phyloP scores from a whole-genome alignment of 2,888 invertebrate species.

The Dolichopus griseipennis region DNA sequence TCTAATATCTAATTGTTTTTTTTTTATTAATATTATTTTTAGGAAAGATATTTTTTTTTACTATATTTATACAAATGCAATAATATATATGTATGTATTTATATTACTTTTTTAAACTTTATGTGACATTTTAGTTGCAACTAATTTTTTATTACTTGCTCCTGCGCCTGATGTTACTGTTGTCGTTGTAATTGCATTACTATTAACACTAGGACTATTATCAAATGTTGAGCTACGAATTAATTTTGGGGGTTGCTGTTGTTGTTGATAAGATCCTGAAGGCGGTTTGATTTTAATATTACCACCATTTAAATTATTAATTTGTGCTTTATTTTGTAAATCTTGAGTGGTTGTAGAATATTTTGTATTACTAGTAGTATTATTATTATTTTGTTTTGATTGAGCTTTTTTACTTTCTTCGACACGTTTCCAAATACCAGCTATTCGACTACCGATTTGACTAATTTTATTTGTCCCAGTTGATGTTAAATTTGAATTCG shows the following conservation, averaged over 20 bases:
- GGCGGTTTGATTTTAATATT: too few relatives aligned
- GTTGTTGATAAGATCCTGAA: slow-evolving; percentile 16
- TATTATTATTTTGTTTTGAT: slow-evolving; percentile 14
- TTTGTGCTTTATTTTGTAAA: not conserved
- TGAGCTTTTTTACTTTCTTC: slow-evolving; percentile 34
- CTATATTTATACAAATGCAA: slow-evolving; percentile 1
- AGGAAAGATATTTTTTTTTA: not conserved
- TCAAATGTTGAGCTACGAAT: slow-evolving; percentile 41
- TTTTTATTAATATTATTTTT: too few relatives aligned
- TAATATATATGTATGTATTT: not conserved
- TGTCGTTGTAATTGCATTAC: too few relatives aligned
- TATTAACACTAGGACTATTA: slow-evolving; percentile 28
- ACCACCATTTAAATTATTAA: slow-evolving; percentile 20
- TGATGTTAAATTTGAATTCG: slow-evolving; percentile 37
- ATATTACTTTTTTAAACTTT: not conserved
- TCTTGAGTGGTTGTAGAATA: slow-evolving; percentile 9
- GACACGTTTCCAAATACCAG: slow-evolving; percentile 40
- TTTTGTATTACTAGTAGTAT: slow-evolving; percentile 12
- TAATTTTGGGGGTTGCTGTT: slow-evolving; percentile 23
- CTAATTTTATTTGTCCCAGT: slow-evolving; percentile 29
- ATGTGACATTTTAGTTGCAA: not conserved
- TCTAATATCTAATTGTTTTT: not conserved
- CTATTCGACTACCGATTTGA: slow-evolving; percentile 40
- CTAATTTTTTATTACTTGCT: not conserved
- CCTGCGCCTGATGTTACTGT: too few relatives aligned